phyloP scores from a whole-genome alignment of 2,113 vertebrate genomes.

The Motacilla alba region DNA sequence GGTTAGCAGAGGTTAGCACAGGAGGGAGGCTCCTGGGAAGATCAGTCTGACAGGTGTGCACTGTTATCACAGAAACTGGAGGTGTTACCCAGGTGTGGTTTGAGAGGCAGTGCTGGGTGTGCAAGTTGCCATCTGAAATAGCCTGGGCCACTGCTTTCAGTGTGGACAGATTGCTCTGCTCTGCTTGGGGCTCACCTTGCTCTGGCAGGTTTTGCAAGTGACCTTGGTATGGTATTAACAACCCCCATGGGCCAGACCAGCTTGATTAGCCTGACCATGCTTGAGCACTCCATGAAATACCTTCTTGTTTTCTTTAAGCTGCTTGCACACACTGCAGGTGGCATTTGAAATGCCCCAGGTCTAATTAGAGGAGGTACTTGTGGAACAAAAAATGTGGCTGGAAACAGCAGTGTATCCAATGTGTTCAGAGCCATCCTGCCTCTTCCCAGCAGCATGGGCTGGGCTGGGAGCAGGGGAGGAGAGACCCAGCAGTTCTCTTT shows the following conservation, averaged over 20 bases:
- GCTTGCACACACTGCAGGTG: background rate
- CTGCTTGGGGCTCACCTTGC: background rate
- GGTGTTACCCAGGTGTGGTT: background rate
- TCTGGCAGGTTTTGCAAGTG: slow-evolving; percentile 13
- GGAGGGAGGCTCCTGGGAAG: background rate
- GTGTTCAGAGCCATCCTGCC: background rate
- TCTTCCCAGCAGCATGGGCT: background rate
- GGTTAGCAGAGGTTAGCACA: background rate
- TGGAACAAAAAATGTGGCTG: background rate
- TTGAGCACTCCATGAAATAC: background rate
- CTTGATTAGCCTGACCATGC: background rate
- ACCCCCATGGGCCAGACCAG: background rate
- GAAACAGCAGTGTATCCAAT: background rate
- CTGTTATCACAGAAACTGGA: background rate
- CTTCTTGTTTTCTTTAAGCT: slow-evolving; percentile 44
- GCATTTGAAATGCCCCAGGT: background rate
- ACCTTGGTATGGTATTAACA: background rate
- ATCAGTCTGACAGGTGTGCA: background rate
- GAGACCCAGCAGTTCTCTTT: background rate
- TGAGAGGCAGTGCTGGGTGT: background rate
- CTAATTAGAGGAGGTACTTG: background rate
- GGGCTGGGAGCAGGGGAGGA: background rate
- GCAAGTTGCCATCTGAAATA: background rate
- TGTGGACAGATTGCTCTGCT: background rate
- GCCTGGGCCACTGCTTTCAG: background rate